Base-by-base conservation (phyloP, 2,888 invertebrate genomes). In the Sesamia inferens region DNA sequence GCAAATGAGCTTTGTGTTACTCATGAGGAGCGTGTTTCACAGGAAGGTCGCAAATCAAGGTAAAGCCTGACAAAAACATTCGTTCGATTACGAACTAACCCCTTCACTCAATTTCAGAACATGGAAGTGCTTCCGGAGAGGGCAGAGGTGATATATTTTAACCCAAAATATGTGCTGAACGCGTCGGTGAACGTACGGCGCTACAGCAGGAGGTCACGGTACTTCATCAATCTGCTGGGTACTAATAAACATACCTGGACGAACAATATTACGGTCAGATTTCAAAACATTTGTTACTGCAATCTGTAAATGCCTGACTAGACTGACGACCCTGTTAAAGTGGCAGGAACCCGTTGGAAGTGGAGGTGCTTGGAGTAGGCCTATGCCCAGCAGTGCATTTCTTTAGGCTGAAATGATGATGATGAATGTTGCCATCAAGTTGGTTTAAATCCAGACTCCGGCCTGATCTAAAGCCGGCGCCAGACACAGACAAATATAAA, bases 201-300 rank as follows among this genome's bases (percentile, higher is more conserved):
- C 4, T 77, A 77, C 67, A 81, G 61, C 61, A 77, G 76, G n/a
- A 81, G 39, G 48, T 77, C 76, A 0, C 65, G 13, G 5, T 77
- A 77, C 61, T 81, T 24, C 31, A 11, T 77, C 31, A 77, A 77
- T 22, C 0, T 77, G 14, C 1, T 57, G 11, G 48, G 16, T 55
- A 51, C 55, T 5, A 51, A 0, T 13, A 81, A 61, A 24, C 61
- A 62, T 3, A 61, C 67, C 10, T 77, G 66, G 31, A 6, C 8
- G n/a, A 66, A 77, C 31, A 77, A 77, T 57, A 19, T 81, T 10
- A 76, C 76, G 76, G 76, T 77, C 5, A n/a, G 65, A 42, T 64
- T 39, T 44, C 5, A 22, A 48, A 57, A 44, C n/a, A n/a, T 31
- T 24, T 48, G 14, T 22, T 22, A 22, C 54, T 54, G n/a, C n/a